A percentile compares a stretch with the other conserved stretches of the same genome.
Conservation (phyloP, 2,113 vertebrate species). For the Pterocles orientalis region DNA sequence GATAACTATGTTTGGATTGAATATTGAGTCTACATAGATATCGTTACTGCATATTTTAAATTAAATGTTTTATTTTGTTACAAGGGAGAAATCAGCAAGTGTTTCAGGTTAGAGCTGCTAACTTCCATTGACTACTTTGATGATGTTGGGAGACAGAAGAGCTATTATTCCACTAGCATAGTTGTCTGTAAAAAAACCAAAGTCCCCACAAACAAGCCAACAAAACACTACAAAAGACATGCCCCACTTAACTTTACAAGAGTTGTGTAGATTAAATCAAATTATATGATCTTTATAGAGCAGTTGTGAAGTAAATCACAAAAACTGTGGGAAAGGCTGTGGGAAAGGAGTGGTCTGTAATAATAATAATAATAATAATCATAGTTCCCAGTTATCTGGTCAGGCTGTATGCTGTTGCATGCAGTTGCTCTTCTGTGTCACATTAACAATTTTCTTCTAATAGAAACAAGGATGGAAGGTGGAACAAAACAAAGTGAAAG, state of each 20-base stretch:
- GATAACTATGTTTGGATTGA: background rate
- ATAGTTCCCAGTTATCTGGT: background rate
- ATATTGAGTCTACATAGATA: background rate
- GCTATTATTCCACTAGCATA: background rate
- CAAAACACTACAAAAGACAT: background rate
- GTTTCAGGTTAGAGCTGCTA: background rate
- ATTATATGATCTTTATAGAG: background rate
- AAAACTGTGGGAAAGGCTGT: background rate
- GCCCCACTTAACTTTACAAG: background rate
- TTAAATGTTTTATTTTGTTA: background rate
- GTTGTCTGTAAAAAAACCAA: background rate
- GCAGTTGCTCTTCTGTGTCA: background rate
- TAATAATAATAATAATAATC: too few species aligned
- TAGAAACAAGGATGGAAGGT: background rate
- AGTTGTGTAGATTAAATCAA: background rate
- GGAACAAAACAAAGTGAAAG: background rate
- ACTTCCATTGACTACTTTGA: background rate
- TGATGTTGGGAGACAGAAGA: background rate
- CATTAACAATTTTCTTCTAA: background rate
- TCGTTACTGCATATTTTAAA: background rate
- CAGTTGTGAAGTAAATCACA: background rate
- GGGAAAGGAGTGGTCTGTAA: background rate
- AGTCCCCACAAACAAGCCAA: fast-evolving
- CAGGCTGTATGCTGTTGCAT: background rate
- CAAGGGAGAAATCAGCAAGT: background rate